These are phyloP conservation scores for Pachydiplax longipennis DNA, from an alignment of 2,888 invertebrate species.

Conservation along the genomic window DNA sequence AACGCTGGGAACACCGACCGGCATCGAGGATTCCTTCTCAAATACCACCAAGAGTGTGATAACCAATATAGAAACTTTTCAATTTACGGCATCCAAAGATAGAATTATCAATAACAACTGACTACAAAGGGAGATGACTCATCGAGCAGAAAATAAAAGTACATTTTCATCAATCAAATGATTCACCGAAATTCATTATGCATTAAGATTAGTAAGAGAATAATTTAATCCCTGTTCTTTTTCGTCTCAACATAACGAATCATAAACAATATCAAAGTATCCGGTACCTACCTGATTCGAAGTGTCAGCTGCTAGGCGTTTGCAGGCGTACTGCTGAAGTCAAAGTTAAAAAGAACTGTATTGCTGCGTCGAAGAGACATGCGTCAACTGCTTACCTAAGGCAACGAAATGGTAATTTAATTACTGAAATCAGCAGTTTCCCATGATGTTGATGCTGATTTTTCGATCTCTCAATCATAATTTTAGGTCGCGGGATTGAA, in stretches of 20 bases:
- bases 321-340: constrained; percentile 34
- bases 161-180: neutral
- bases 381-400: neutral
- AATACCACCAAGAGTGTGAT: neutral
- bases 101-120: neutral
- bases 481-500: neutral
- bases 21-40: neutral
- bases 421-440: neutral
- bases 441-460: no score
- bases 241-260: neutral
- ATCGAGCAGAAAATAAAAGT: neutral
- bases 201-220: neutral
- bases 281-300: constrained; percentile 7
- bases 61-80: neutral
- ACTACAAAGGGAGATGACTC: neutral
- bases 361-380: neutral
- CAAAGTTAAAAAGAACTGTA: neutral
- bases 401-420: neutral
- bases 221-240: neutral
- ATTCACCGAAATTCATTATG: neutral
- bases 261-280: neutral
- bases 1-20: neutral
- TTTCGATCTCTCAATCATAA: no score
- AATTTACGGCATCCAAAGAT: neutral
- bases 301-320: constrained; percentile 41